phyloP scores from a whole-genome alignment of 2,113 vertebrate species.

The Manacus vitellinus region DNA sequence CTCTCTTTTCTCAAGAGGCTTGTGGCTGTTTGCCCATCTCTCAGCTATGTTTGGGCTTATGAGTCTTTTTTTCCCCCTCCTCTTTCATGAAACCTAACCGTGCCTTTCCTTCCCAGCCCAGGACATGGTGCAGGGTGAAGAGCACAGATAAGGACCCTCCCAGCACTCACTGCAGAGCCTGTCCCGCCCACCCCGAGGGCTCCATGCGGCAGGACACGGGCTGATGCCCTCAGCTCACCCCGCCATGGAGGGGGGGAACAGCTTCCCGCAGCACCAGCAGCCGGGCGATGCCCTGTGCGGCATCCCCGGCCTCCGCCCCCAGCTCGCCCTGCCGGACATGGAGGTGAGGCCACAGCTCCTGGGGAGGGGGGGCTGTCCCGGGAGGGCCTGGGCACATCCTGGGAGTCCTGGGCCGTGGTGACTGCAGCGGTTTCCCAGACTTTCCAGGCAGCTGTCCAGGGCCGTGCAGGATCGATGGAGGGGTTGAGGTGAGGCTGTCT shows the following conservation, averaged over 20 bases:
- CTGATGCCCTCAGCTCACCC: slow-evolving; percentile 72
- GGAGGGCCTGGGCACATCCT: neutral
- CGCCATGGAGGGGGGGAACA: slow-evolving; percentile 77
- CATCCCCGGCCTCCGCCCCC: slow-evolving; percentile 39
- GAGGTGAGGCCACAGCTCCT: slow-evolving; percentile 65
- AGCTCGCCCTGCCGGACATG: neutral
- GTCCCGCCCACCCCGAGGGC: neutral
- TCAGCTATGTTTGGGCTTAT: neutral
- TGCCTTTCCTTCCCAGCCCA: neutral
- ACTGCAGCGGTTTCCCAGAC: neutral
- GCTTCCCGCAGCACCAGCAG: slow-evolving; percentile 69
- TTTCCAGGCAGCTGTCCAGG: neutral
- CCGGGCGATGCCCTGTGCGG: slow-evolving; percentile 36
- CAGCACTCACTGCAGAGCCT: neutral
- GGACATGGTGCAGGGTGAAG: slow-evolving; percentile 62
- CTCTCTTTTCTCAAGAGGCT: neutral
- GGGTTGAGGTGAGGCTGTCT: neutral
- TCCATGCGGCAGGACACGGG: slow-evolving; percentile 45
- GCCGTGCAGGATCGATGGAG: neutral
- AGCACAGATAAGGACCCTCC: slow-evolving; percentile 58
- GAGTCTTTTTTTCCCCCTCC: neutral
- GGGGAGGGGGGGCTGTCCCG: too few relatives aligned
- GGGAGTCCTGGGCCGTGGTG: neutral
- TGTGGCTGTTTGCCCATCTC: neutral
- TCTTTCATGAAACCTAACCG: neutral